These are phyloP conservation scores for Pygmarrhopalites habei DNA, from an alignment of 1,140 invertebrate species.

Conservation along the genomic window DNA sequence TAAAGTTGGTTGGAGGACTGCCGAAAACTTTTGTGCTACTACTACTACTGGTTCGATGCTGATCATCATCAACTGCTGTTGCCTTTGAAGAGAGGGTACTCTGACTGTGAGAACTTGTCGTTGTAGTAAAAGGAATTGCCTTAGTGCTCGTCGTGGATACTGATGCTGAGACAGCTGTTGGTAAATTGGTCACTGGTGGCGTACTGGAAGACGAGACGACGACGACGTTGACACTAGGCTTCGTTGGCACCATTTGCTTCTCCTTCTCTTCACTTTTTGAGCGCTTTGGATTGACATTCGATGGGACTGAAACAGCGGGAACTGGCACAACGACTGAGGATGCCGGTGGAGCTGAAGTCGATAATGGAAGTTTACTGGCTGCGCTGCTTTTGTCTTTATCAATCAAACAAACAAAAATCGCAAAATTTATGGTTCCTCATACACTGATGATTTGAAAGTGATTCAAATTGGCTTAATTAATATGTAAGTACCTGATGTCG, in stretches of 20 bases:
- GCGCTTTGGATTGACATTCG: constrained; percentile 10
- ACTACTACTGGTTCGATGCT: no score
- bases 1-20: neutral
- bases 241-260: neutral
- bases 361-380: constrained; percentile 7
- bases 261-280: constrained; percentile 17
- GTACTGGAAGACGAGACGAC: constrained; percentile 1
- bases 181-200: neutral
- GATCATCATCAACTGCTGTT: neutral
- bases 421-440: constrained; percentile 33
- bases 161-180: neutral
- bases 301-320: neutral
- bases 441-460: no score
- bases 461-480: no score
- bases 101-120: neutral
- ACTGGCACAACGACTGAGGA: neutral
- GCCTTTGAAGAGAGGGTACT: neutral
- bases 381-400: constrained; percentile 20
- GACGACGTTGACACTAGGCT: neutral
- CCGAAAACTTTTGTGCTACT: no score
- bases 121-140: neutral
- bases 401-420: no score
- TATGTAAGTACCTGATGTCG: no score
- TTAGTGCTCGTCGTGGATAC: neutral
- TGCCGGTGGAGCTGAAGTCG: neutral